Base-by-base conservation (phyloP, 2,888 invertebrate species). In the Lasius fuliginosus region DNA sequence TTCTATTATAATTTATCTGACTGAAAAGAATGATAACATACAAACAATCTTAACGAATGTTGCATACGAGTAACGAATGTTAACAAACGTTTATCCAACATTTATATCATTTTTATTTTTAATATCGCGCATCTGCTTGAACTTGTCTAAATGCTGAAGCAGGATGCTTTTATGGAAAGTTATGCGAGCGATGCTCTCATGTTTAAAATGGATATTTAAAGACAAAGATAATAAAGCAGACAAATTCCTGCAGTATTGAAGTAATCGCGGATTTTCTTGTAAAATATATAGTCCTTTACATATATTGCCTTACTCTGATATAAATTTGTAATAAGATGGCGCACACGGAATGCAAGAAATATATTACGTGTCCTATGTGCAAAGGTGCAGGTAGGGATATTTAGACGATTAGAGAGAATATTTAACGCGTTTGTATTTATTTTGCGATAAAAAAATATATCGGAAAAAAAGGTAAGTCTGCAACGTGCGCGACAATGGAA, bases 331-430 rank as follows among this genome's bases (percentile, higher is more conserved):
- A 60, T 18, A 82, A 53, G 60, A 33, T 84, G 82, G 65, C 84
- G 3, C 56, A 75, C 18, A 12, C 69, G 11, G 79, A 79, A 49
- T 77, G 56, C 56, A 77, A 82, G 73, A 84, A 79, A 27, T 85
- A 84, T 6, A n/a, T 82, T 42, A 81, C 68, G 9, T 87, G 87
- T 65, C 87, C 86, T 11, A 87, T 83, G 87, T 87, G 87, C 30
- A 87, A 87, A 40, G 87, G 87, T 40, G 86, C 69, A 82, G 87
- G 87, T 87, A 82, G 46, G 69, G 36, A 56, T 0, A 18, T 36
- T 30, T 18, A 62, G 12, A 6, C 11, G 30, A 46, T 53, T 40
- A 23, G 42, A 64, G 42, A 64, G 18, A 60, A 56, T 40, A 9
- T 62, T 49, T 58, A 27, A 40, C 9, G 49, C 6, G 40, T 2